Base-by-base conservation (phyloP, 2,113 vertebrate species). In the Toxotes chatareus region DNA sequence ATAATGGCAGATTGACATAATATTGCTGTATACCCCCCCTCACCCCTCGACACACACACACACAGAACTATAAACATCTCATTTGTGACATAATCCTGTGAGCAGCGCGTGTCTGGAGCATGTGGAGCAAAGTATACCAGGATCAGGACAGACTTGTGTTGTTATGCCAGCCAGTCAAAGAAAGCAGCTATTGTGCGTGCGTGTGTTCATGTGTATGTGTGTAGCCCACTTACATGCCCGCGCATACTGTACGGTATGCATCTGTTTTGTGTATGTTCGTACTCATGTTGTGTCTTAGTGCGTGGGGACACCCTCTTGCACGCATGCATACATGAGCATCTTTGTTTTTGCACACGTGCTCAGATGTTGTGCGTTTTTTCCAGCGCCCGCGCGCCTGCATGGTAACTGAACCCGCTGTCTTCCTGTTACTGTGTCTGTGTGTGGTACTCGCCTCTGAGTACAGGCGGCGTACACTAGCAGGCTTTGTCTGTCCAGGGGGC, bases 161-260 rank as follows among this genome's bases (percentile, higher is more conserved):
- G 93, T 94, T 93, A 90, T 93, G 92, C 92, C 91, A 93, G 87
- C 87, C 86, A 88, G 93, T 95, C 92, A 96, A 94, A 96, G 95
- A 95, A 98, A 96, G 96, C 89, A 88, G 92, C 95, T 95, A 96
- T 96, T 98, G 96, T 97, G 88, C 97, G 88, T 63, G 61, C 27
- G 27, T 27, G 27, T 79, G 62, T 62, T 31, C 96, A 93, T 96
- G 88, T 91, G 89, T 97, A 94, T 96, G 90, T 92, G 86, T 97
- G 49, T 38, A 31, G 3, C n/a, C 14, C 5, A 3, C 31, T 13
- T 77, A 57, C 32, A 64, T 60, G 59, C 32, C 59, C 76, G 36
- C 47, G 36, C n/a, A 40, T 68, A 47, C 51, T 60, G 49, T 65
- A 32, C 46, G 36, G 72, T 23, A 2, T 64, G 73, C 66, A 55